Conservation (phyloP, 2,888 invertebrate genomes). For the Thysanoteuthis rhombus region DNA sequence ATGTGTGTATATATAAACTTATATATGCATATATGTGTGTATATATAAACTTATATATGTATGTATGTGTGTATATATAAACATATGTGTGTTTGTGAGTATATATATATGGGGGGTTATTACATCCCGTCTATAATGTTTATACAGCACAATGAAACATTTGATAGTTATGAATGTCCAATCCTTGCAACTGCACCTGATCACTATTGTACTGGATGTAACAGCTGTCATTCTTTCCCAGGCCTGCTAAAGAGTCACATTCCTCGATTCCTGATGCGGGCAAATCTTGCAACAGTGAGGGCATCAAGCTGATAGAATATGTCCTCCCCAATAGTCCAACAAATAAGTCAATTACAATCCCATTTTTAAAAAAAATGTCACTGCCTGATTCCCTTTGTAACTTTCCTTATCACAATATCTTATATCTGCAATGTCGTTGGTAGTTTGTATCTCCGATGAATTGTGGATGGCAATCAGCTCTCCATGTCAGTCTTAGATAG, state of each 20-base stretch:
- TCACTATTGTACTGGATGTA: not conserved
- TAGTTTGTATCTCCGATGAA: no score
- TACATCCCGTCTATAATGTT: not conserved
- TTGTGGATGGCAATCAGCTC: no score
- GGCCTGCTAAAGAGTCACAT: not conserved
- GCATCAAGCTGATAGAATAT: not conserved
- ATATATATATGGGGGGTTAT: not conserved
- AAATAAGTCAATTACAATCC: not conserved
- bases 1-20: no score
- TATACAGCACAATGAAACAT: not conserved
- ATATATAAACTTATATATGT: no score
- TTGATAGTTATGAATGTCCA: not conserved
- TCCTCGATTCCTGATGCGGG: not conserved
- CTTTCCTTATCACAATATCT: no score
- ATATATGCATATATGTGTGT: not conserved
- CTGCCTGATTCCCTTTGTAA: not conserved
- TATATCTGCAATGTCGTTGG: no score
- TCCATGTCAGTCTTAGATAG: no score
- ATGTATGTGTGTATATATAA: no score
- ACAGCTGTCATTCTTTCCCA: not conserved
- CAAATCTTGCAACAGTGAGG: not conserved
- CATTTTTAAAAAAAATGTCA: not conserved
- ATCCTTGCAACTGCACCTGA: not conserved
- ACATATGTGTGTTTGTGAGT: not conserved
- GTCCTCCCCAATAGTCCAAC: not conserved